Base-by-base conservation (phyloP, 64 coral and sea anemone species). In the Montipora cactus region DNA sequence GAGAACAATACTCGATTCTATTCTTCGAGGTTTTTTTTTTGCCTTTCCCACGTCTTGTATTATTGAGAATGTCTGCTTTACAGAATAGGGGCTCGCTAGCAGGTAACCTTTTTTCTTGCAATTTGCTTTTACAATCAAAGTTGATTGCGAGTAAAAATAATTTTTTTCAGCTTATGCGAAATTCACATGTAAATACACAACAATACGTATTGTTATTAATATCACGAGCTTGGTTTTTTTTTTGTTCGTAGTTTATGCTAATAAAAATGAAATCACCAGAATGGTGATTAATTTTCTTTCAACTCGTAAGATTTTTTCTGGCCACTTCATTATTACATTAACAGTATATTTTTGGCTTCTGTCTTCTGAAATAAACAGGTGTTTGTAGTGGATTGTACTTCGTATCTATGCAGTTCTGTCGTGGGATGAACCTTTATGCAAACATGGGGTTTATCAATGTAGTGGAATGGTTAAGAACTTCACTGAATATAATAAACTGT, bases 131-230 rank as follows among this genome's bases (percentile, higher is more conserved):
- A 49, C 46, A 49, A 49, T 78, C 16, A 85, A 86, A 71, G 47
- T 66, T 84, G 82, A 72, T 49, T 72, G 66, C 66, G 44, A 81
- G 19, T 19, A 80, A 13, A 37, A 13, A 19, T 47, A 10, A 8
- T 53, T 18, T 70, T 86, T 81, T 86, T 86, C 82, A 71, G 64
- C 19, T 86, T 86, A 44, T 47, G 62, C 82, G 70, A 51, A 49
- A 86, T 86, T 86, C 70, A 59, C 50, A 86, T 86, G 64, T 86
- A 71, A 49, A 86, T 86, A 86, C 3, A 46, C 76, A 68, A 69
- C 53, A 57, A 57, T 57, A 57, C 6, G 6, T 57, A 57, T 57
- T 4, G 11, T 84, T 67, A 84, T 61, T 47, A 68, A 15, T 84
- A 46, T 84, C 47, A 69, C 13, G 2, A 64, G 81, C 81, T 64